Percentiles rank a stretch among this genome's conserved stretches.
Conservation (phyloP, 1,140 invertebrate genomes). For the Pseudobourletiella spinata region DNA sequence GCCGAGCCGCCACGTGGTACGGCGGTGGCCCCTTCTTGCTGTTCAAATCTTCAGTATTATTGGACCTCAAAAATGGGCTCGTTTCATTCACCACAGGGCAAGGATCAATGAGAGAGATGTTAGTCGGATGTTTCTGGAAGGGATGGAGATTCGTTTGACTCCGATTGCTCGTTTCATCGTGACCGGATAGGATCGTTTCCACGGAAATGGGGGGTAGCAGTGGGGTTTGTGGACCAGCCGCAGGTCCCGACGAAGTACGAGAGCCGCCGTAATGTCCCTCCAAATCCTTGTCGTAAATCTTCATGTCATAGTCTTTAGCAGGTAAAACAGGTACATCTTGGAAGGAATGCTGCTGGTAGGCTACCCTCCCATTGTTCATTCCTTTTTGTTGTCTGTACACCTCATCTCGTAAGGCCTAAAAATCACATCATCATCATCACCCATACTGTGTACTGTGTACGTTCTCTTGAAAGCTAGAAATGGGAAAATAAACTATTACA, state of each 20-base stretch:
- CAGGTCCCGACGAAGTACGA: background rate
- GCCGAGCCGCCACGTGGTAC: constrained; percentile 32
- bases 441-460: too few relatives aligned
- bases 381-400: too few relatives aligned
- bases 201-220: background rate
- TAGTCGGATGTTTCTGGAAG: background rate
- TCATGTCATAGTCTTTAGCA: background rate
- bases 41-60: background rate
- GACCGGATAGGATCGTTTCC: background rate
- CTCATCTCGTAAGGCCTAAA: too few relatives aligned
- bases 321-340: too few relatives aligned
- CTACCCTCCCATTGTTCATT: too few relatives aligned
- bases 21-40: constrained; percentile 26
- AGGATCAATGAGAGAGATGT: background rate
- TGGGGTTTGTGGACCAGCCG: background rate
- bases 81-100: background rate
- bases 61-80: background rate
- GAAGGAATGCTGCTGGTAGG: too few relatives aligned
- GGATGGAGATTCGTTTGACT: background rate
- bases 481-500: too few relatives aligned
- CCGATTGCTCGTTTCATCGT: constrained; percentile 3
- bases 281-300: too few relatives aligned
- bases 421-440: too few relatives aligned
- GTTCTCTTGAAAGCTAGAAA: too few relatives aligned
- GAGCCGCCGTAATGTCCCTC: too few relatives aligned